Evolutionary conservation across 2,797 vertebrate species (phyloP).

Genomic region (Geotria australis): DNA sequence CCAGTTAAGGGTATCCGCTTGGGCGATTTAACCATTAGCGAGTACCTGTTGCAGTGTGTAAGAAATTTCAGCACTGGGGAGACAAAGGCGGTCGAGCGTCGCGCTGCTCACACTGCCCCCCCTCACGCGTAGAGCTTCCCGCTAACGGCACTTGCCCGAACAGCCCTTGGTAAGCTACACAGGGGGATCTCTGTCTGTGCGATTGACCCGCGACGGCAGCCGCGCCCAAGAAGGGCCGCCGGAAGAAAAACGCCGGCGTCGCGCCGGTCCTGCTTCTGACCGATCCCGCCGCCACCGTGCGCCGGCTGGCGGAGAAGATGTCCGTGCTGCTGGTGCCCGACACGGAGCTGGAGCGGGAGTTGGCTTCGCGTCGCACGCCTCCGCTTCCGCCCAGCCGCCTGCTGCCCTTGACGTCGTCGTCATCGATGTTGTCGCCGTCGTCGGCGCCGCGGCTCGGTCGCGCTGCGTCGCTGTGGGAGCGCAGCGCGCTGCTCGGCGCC

Average conservation of each 20-base stretch:
- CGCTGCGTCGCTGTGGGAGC: conserved; percentile 27
- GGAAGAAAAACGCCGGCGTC: conserved; percentile 9
- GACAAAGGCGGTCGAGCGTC: no score
- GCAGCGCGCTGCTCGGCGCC: conserved; percentile 21
- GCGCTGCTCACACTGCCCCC: no score
- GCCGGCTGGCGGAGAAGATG: conserved; percentile 28
- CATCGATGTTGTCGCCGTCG: conserved; percentile 4
- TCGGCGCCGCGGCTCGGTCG: neutral
- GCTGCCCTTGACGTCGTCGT: conserved; percentile 3
- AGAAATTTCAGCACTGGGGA: no score
- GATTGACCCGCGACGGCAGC: no score
- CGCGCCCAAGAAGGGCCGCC: conserved; percentile 17
- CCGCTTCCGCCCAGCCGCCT: conserved; percentile 21
- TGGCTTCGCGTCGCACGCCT: conserved; percentile 16
- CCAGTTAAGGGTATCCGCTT: no score
- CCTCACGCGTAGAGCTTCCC: no score
- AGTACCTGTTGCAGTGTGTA: no score
- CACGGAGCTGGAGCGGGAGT: conserved; percentile 8
- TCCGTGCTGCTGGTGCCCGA: conserved; percentile 15
- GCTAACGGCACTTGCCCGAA: no score
- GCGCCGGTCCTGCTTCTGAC: conserved; percentile 26
- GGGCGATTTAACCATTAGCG: no score
- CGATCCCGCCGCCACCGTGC: conserved; percentile 14
- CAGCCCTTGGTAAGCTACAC: no score
- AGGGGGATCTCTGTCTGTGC: no score